phyloP scores from a whole-genome alignment of 2,113 vertebrate species.

The Cynocephalus volans region DNA sequence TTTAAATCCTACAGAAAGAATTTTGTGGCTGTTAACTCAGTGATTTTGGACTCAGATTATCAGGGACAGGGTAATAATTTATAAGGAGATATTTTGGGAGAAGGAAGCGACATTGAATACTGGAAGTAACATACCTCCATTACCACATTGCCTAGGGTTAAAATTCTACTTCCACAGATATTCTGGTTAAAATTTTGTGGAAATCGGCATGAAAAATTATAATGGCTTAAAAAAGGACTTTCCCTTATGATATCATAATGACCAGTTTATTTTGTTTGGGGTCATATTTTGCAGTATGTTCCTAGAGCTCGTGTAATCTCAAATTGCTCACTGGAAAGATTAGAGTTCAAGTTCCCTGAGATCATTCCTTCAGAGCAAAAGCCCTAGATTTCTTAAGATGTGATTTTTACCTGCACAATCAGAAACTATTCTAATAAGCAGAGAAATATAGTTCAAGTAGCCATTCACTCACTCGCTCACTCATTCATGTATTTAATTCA shows the following conservation, averaged over 20 bases:
- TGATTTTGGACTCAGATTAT: neutral
- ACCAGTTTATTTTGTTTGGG: neutral
- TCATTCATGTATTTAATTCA: neutral
- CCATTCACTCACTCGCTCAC: neutral
- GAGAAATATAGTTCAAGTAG: neutral
- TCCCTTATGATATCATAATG: constrained; percentile 30
- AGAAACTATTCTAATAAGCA: constrained; percentile 16
- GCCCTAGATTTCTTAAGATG: constrained; percentile 17
- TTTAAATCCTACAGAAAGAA: neutral
- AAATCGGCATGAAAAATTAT: constrained; percentile 61
- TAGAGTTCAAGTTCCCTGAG: neutral
- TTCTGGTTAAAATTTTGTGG: constrained; percentile 53
- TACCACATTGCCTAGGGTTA: neutral
- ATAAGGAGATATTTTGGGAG: neutral
- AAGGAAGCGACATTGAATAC: neutral
- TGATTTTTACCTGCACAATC: constrained; percentile 5
- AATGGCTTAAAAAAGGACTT: constrained; percentile 55
- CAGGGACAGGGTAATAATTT: neutral
- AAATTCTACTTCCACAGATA: neutral
- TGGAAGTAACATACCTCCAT: neutral
- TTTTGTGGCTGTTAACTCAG: neutral
- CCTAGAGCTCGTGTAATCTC: neutral
- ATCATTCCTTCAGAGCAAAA: constrained; percentile 41
- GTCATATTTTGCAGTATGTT: neutral
- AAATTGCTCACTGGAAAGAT: constrained; percentile 9